These are phyloP conservation scores for Aphaenogaster ashmeadi DNA, from an alignment of 1,140 invertebrate genomes.

Conservation along the genomic window DNA sequence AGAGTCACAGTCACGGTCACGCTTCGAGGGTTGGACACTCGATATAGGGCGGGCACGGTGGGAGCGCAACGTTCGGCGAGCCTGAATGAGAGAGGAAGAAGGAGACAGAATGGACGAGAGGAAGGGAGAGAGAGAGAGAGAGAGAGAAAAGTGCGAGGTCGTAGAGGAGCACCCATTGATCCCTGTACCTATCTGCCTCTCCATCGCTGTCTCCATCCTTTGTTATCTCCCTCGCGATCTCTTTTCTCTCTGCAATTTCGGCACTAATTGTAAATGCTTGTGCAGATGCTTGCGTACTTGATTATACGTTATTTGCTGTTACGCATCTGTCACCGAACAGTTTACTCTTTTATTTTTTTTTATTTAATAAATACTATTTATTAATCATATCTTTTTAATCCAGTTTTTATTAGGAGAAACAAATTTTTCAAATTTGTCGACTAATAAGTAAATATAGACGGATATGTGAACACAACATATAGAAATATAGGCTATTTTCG, in stretches of 20 bases:
- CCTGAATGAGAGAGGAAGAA: slow-evolving; percentile 50
- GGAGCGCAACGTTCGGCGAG: slow-evolving; percentile 47
- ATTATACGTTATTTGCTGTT: slow-evolving; percentile 1
- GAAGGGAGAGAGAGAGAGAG: slow-evolving; percentile 22
- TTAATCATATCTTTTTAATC: neutral
- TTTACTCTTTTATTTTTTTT: neutral
- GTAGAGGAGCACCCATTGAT: slow-evolving; percentile 77
- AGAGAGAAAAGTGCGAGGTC: slow-evolving; percentile 50
- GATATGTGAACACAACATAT: too few relatives aligned
- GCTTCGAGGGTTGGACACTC: slow-evolving; percentile 81
- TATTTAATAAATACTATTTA: neutral
- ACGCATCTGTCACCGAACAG: neutral
- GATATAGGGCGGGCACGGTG: slow-evolving; percentile 66
- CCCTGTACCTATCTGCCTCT: slow-evolving; percentile 67
- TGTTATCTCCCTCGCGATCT: slow-evolving; percentile 11
- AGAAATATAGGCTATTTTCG: too few relatives aligned
- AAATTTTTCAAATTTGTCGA: too few relatives aligned
- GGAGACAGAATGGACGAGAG: slow-evolving; percentile 48
- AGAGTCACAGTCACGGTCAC: slow-evolving; percentile 84
- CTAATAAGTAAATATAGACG: too few relatives aligned
- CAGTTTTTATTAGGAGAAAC: neutral
- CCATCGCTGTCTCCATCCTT: slow-evolving; percentile 38
- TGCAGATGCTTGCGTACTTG: neutral
- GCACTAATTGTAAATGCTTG: neutral
- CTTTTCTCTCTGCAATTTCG: slow-evolving; percentile 18